Conservation (phyloP, 1,140 invertebrate species). For the Pseudachorutes palmiensis region DNA sequence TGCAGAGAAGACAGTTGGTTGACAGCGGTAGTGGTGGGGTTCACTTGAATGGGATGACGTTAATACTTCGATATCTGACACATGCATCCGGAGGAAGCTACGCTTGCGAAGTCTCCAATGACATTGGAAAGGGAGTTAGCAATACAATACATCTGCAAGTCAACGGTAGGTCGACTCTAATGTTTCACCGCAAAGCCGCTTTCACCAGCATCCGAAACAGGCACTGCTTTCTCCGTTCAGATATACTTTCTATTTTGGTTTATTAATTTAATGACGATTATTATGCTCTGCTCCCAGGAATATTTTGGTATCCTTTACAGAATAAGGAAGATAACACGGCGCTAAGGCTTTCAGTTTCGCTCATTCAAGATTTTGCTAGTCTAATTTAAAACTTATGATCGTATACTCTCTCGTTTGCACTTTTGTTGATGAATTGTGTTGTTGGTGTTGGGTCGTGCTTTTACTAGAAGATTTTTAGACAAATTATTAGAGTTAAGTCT, state of each 20-base stretch:
- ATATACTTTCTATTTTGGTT: neutral
- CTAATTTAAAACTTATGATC: neutral
- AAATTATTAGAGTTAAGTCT: no score
- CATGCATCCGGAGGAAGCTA: slow-evolving; percentile 23
- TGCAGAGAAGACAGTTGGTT: slow-evolving; percentile 16
- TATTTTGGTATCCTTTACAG: neutral
- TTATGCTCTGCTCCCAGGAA: neutral
- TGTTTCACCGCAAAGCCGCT: neutral
- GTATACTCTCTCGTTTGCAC: neutral
- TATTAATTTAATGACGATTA: neutral
- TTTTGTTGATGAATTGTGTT: neutral
- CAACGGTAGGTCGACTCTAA: slow-evolving; percentile 24
- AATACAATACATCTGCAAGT: slow-evolving; percentile 26
- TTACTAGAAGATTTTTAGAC: neutral
- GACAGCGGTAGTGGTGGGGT: slow-evolving; percentile 19
- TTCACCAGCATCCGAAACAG: neutral
- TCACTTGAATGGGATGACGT: slow-evolving; percentile 33
- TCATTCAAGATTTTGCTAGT: no score
- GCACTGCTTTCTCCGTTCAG: neutral
- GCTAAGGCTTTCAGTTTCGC: no score
- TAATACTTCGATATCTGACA: slow-evolving; percentile 27
- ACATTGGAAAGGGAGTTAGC: slow-evolving; percentile 33
- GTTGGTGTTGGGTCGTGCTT: neutral
- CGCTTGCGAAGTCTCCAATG: slow-evolving; percentile 29
- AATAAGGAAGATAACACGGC: neutral